Percentiles rank a stretch among this genome's conserved stretches.
Conservation (phyloP, 2,797 vertebrate genomes). For the Sebastes cheni region DNA sequence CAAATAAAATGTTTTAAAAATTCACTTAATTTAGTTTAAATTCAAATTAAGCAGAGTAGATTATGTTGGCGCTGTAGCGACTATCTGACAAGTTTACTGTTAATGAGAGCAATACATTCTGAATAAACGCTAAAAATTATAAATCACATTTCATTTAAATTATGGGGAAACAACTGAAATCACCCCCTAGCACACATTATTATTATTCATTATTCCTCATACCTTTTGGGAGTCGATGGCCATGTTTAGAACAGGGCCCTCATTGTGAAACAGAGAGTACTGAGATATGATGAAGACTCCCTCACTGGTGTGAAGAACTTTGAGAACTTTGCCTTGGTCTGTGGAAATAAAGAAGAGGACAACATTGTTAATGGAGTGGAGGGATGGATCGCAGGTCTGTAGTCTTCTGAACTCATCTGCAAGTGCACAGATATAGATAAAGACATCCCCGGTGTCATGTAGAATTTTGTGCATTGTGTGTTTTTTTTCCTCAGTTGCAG, state of each 20-base stretch:
- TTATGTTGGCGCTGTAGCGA: neutral
- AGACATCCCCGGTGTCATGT: neutral
- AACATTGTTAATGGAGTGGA: neutral
- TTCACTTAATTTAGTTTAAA: neutral
- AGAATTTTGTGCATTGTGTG: neutral
- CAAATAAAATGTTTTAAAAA: neutral
- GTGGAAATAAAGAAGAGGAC: slow-evolving; percentile 29
- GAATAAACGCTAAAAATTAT: neutral
- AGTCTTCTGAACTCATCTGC: neutral
- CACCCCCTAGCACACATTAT: neutral
- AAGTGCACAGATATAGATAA: neutral
- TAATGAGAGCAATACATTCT: neutral
- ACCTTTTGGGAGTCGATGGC: slow-evolving; percentile 84
- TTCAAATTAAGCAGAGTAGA: neutral
- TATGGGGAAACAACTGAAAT: neutral
- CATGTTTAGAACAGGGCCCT: slow-evolving; percentile 84
- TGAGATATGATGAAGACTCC: slow-evolving; percentile 86
- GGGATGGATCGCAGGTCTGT: neutral
- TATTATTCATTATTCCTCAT: slow-evolving; percentile 8
- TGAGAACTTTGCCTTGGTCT: slow-evolving; percentile 87
- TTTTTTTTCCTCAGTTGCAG: neutral
- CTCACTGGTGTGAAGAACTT: slow-evolving; percentile 82
- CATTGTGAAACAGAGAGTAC: slow-evolving; percentile 83
- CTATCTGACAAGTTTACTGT: neutral
- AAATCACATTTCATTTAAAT: neutral